Conservation (phyloP, 2,888 invertebrate species). For the Cheilosia vulpina region DNA sequence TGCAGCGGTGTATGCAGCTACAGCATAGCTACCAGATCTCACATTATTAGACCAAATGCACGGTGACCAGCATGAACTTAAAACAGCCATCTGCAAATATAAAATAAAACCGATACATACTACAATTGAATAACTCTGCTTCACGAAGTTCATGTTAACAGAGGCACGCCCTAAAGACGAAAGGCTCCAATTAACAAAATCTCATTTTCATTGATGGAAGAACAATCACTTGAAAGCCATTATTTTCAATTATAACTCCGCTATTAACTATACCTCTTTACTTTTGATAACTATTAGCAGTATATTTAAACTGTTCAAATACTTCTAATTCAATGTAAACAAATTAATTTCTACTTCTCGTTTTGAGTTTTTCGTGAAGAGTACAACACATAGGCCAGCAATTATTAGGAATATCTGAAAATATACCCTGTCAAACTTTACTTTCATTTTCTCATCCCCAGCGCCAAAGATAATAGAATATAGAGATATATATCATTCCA, state of each 20-base stretch:
- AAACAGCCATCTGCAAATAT: conserved; percentile 85
- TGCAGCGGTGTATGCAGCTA: conserved; percentile 91
- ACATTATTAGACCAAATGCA: conserved; percentile 93
- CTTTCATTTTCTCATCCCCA: too few species aligned
- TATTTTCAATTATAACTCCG: too few species aligned
- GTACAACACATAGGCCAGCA: background rate
- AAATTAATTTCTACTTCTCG: background rate
- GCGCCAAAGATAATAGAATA: too few species aligned
- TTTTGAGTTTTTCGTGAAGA: background rate
- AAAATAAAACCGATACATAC: too few species aligned
- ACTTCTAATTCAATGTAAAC: background rate
- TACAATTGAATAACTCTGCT: background rate
- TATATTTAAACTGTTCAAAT: background rate
- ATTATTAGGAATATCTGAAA: background rate
- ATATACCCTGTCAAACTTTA: background rate
- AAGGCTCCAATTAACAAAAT: too few species aligned
- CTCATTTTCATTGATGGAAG: background rate
- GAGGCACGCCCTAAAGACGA: conserved; percentile 24
- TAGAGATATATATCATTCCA: too few species aligned
- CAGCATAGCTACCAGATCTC: conserved; percentile 90
- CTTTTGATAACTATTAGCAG: background rate
- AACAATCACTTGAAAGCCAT: too few species aligned
- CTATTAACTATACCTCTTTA: background rate
- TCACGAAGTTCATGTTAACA: background rate
- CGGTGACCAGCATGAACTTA: conserved; percentile 94